Conservation (phyloP, 2,113 vertebrate species). For the Cyprinodon brontotheroides region DNA sequence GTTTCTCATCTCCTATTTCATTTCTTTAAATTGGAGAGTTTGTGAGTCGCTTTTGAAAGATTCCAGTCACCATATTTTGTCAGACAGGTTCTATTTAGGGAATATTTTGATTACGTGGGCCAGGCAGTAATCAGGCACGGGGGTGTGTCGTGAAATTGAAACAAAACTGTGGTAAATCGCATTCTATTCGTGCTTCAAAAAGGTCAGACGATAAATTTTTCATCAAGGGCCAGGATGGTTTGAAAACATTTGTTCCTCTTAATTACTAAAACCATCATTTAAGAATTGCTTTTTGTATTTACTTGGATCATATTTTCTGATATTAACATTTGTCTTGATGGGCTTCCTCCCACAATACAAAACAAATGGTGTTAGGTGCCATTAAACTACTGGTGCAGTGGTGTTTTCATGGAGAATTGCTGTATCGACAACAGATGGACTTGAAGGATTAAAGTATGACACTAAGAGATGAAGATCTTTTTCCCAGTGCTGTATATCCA, state of each 20-base stretch:
- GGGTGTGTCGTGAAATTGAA: too few relatives aligned
- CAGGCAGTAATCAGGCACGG: too few relatives aligned
- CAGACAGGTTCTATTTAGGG: neutral
- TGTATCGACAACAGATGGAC: neutral
- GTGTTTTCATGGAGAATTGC: neutral
- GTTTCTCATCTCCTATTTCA: neutral
- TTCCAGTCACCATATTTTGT: neutral
- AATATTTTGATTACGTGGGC: neutral
- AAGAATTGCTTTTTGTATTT: neutral
- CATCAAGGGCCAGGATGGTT: too few relatives aligned
- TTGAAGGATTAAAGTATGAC: neutral
- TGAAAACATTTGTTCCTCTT: too few relatives aligned
- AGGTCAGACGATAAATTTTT: neutral
- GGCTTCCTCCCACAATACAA: neutral
- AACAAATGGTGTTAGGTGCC: neutral
- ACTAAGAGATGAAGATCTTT: neutral
- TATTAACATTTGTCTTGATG: neutral
- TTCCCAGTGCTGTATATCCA: constrained; percentile 5
- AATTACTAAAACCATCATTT: neutral
- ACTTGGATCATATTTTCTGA: neutral
- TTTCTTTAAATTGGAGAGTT: neutral
- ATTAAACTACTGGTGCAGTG: too few relatives aligned
- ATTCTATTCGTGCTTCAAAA: neutral
- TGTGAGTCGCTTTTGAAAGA: neutral
- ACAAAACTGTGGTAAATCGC: neutral